A percentile compares a stretch with the other conserved stretches of the same genome.
Conservation (phyloP, 2,888 invertebrate genomes). For the Melanchra persicariae region DNA sequence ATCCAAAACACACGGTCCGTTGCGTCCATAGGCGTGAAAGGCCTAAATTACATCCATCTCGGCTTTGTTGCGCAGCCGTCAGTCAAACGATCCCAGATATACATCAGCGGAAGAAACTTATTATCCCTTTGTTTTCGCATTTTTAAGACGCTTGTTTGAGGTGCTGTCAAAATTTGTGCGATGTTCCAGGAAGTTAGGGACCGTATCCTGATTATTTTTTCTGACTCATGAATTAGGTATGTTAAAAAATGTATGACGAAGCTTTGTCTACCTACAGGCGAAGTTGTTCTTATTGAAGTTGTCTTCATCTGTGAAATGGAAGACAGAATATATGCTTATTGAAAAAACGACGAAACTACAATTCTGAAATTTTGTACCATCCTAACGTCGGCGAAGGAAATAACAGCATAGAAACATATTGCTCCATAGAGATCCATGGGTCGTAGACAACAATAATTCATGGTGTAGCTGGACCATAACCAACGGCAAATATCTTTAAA, state of each 20-base stretch:
- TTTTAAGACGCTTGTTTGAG: conserved; percentile 50
- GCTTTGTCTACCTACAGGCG: background rate
- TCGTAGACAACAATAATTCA: conserved; percentile 34
- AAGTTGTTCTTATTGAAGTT: background rate
- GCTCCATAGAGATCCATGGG: conserved; percentile 14
- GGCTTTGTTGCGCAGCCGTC: conserved; percentile 69
- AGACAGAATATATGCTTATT: background rate
- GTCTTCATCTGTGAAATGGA: background rate
- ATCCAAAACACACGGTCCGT: conserved; percentile 72
- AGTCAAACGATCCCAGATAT: conserved; percentile 70
- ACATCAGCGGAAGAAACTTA: conserved; percentile 75
- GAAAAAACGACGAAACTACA: background rate
- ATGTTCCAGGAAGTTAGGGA: conserved; percentile 25
- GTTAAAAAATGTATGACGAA: background rate
- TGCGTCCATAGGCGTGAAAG: conserved; percentile 71
- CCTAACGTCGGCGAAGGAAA: no score
- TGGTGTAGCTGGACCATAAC: conserved; percentile 45
- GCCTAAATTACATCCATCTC: conserved; percentile 72
- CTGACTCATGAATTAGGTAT: conserved; percentile 11
- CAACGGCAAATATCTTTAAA: conserved; percentile 65
- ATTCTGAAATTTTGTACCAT: background rate
- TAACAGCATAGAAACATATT: background rate
- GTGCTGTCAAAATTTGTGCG: conserved; percentile 26
- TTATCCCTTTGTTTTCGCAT: conserved; percentile 76
- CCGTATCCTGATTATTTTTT: conserved; percentile 19